Base-by-base conservation (phyloP, 2,797 vertebrate genomes). In the Macropus fuliginosus region DNA sequence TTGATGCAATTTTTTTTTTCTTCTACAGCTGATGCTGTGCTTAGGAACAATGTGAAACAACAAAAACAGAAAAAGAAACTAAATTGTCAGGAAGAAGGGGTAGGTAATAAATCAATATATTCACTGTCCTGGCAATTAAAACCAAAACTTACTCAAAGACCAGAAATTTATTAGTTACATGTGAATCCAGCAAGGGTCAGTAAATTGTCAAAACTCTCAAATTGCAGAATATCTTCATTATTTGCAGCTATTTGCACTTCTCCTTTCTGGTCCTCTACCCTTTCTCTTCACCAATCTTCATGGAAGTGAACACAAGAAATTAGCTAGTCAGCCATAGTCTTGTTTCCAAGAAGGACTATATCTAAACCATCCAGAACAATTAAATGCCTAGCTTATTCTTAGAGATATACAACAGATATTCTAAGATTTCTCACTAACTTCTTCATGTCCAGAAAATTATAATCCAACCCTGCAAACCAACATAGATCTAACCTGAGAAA, bases 1-100 rank as follows among this genome's bases (percentile, higher is more conserved):
- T 59, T 4, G 90, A 95, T 34, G 74, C 91, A 21, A 50, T 94
- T 94, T 93, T 55, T 50, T 50, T 95, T 94, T 97, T 11, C 92
- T 55, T 91, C 90, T 29, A n/a, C 40, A 91, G 27, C 31, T 55
- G 31, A 95, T 96, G 66, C 94, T 14, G 31, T 93, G 31, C n/a
- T 91, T 93, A 94, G 54, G 40, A 46, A 27, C 40, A 50, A 46
- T 46, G 40, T 50, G 40, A 87, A 87, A 87, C 40, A 12, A 24
- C 27, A 2, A 87, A 95, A 89, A 4, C 29, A 55, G 74, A 62
- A 24, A 56, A 90, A n/a, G 54, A 57, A 54, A 52, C 21, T 81
- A 27, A 74, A 81, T 46, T 81, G 1, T 1, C 5, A 9, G 6
- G 24, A 10, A 46, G 0, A 13, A 2, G 21, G 18, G 40, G 13